Conservation (phyloP, 2,888 invertebrate species). For the Ormyrus rosae region DNA sequence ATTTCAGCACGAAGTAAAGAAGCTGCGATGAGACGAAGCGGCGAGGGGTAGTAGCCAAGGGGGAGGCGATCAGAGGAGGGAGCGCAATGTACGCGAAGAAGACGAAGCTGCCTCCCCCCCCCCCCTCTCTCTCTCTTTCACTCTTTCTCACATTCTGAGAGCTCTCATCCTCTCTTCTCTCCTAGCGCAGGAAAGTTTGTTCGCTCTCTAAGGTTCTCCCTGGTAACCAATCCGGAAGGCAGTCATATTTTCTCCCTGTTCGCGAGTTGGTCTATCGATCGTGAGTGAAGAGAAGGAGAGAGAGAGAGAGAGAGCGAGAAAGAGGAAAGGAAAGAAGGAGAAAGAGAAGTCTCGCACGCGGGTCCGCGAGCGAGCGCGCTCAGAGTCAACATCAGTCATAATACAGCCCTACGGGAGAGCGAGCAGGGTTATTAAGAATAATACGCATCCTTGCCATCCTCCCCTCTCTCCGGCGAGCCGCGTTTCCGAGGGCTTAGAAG, state of each 20-base stretch:
- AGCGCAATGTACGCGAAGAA: conserved; percentile 5
- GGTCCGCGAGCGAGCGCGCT: conserved; percentile 67
- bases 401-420: conserved; percentile 72
- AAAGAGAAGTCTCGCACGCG: conserved; percentile 33
- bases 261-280: conserved; percentile 64
- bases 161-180: conserved; percentile 55
- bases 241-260: conserved; percentile 67
- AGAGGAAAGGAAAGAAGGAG: background rate
- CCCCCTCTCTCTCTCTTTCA: background rate
- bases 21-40: conserved; percentile 46
- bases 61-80: conserved; percentile 25
- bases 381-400: conserved; percentile 76
- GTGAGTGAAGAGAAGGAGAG: conserved; percentile 36
- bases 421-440: conserved; percentile 75
- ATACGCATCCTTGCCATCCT: conserved; percentile 73
- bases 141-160: conserved; percentile 27
- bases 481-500: conserved; percentile 62
- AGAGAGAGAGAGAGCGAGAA: conserved; percentile 16
- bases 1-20: conserved; percentile 49
- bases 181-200: conserved; percentile 52
- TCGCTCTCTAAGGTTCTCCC: conserved; percentile 53
- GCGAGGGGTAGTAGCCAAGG: conserved; percentile 34
- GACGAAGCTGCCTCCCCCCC: background rate
- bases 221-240: conserved; percentile 68
- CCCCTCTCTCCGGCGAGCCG: conserved; percentile 57